phyloP scores from a whole-genome alignment of 2,888 invertebrate species.

The Alloplasta piceator region DNA sequence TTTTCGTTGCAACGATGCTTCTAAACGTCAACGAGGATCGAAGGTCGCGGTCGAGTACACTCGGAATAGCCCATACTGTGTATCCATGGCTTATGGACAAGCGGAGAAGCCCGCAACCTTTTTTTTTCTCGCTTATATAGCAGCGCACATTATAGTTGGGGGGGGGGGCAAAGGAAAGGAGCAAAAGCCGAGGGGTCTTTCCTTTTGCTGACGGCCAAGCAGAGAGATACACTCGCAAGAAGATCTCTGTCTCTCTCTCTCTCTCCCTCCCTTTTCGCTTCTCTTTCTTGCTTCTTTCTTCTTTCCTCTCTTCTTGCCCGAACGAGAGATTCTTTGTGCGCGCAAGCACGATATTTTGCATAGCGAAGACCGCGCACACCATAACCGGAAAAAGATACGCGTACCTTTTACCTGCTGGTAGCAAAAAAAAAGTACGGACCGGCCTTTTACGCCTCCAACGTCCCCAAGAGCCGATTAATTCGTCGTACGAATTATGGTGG shows the following conservation, averaged over 20 bases:
- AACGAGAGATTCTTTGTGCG: constrained; percentile 40
- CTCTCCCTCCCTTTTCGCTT: constrained; percentile 7
- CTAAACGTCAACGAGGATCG: too few relatives aligned
- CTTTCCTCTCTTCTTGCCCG: not conserved
- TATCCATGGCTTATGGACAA: too few relatives aligned
- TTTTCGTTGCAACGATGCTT: too few relatives aligned
- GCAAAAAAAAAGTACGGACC: constrained; percentile 20
- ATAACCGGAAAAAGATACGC: constrained; percentile 9
- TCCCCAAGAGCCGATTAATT: constrained; percentile 16
- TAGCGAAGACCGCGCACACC: constrained; percentile 19
- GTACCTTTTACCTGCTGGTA: constrained; percentile 53
- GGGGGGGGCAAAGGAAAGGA: not conserved
- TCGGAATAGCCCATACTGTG: too few relatives aligned
- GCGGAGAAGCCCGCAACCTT: constrained; percentile 9
- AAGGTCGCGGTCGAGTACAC: too few relatives aligned
- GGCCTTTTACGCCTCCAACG: not conserved
- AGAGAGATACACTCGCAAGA: constrained; percentile 11
- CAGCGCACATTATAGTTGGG: not conserved
- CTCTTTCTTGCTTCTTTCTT: not conserved
- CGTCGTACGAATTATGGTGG: not conserved
- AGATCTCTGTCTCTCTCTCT: constrained; percentile 12
- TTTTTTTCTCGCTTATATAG: constrained; percentile 12
- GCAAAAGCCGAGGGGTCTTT: constrained; percentile 11
- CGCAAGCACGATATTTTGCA: constrained; percentile 54
- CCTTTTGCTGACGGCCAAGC: constrained; percentile 13